Evolutionary conservation across 2,113 vertebrate genomes (phyloP), one percentile per base, ranked within the genome.

Genomic region (Steatornis caripensis): DNA sequence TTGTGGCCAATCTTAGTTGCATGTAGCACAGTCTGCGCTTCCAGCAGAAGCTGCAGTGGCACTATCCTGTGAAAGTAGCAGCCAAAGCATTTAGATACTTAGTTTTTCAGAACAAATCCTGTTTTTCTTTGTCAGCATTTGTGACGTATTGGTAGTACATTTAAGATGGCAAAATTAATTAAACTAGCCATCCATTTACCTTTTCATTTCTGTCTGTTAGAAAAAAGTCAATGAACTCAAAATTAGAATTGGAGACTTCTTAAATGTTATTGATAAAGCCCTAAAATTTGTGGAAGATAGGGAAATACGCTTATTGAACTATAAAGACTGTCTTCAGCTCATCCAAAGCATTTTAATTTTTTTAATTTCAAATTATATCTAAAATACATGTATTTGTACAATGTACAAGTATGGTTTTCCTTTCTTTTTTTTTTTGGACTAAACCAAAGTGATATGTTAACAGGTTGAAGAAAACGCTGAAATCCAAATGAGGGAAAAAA

Each of bases 21-120:
- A 7, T 34, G 53, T 37, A 62, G 23, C 0, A 1, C 26, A 17
- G 10, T 64, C 30, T 77, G 27, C 0, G 0, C 27, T 81, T 87
- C 41, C 18, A 70, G 45, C 23, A 58, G 51, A 37, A 71, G 9
- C 43, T 75, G 27, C 14, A 16, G 23, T 27, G 45, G 9, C 34
- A 29, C 21, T 72, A 2, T 36, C 34, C 29, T 24, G 24, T 61
- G 78, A 48, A 75, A 92, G 23, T 0, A 68, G 36, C 34, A 83
- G 70, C 39, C 26, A 18, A 68, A 83, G 34, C 9, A 6, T 72
- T 60, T 70, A 45, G 20, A 43, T 24, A 64, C 6, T 49, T 76
- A 18, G 8, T 43, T 94, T 71, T 88, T 71, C n/a, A 36, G 36
- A 60, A 22, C 20, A 64, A 64, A 1, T 4, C 1, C 5, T 8